These are phyloP conservation scores for Gobionotothen gibberifrons DNA, from an alignment of 2,797 vertebrate genomes.

Conservation along the genomic window DNA sequence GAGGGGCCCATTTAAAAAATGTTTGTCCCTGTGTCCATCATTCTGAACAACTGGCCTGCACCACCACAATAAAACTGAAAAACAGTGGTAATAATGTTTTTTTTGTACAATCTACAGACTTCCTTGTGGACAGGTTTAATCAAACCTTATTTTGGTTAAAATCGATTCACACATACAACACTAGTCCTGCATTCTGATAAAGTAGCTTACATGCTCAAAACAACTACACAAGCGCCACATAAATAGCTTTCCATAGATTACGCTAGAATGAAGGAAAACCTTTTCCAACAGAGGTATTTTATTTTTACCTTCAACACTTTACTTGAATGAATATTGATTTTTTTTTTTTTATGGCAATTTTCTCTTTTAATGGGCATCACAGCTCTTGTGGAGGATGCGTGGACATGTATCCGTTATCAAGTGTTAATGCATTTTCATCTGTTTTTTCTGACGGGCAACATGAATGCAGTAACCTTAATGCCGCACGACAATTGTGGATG, in stretches of 20 bases:
- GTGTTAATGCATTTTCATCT: no score
- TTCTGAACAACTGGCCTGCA: background rate
- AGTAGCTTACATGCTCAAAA: background rate
- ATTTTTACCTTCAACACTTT: background rate
- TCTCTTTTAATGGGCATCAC: conserved; percentile 10
- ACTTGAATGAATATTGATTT: conserved; percentile 2
- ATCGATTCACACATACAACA: background rate
- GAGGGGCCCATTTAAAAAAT: no score
- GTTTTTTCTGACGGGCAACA: conserved; percentile 11
- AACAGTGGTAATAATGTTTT: background rate
- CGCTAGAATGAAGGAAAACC: background rate
- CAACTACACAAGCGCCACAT: background rate
- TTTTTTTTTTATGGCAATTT: conserved; percentile 3
- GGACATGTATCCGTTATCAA: conserved; percentile 12
- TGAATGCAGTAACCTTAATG: conserved; percentile 13
- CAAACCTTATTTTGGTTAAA: background rate
- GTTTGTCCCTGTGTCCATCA: no score
- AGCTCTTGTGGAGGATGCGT: conserved; percentile 2
- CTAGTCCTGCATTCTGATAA: background rate
- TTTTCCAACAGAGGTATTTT: background rate
- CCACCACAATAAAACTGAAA: background rate
- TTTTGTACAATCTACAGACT: background rate
- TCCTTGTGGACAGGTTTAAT: background rate
- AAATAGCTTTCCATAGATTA: background rate
- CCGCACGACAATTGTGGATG: background rate